Evolutionary conservation across 2,113 vertebrate species (phyloP).

Genomic region (Thymallus thymallus): DNA sequence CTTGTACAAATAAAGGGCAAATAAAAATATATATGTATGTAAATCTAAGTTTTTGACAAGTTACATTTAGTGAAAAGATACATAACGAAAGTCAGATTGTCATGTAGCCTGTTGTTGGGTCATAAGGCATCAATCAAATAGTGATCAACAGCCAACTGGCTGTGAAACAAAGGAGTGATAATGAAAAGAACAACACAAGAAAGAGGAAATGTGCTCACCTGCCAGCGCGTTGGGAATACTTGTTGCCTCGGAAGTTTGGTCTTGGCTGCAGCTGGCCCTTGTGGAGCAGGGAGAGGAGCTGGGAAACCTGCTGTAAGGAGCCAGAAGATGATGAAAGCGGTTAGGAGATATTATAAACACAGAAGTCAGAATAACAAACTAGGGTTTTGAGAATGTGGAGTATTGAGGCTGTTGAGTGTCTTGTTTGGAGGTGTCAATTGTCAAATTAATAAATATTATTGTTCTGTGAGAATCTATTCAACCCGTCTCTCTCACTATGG

Average conservation of each 20-base stretch:
- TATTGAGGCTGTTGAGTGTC: no score
- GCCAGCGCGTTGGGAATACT: conserved; percentile 78
- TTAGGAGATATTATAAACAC: background rate
- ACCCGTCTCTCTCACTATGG: conserved; percentile 31
- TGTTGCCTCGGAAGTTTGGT: conserved; percentile 89
- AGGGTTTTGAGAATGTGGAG: no score
- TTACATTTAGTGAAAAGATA: no score
- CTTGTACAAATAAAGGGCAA: no score
- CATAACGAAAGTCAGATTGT: background rate
- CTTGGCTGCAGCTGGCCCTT: conserved; percentile 87
- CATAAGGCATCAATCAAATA: background rate
- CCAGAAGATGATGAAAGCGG: background rate
- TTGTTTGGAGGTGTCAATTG: no score
- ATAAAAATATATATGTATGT: no score
- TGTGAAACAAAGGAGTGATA: conserved; percentile 13
- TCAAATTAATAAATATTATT: conserved; percentile 11
- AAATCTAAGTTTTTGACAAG: no score
- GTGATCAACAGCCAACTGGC: conserved; percentile 29
- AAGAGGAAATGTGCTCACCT: conserved; percentile 46
- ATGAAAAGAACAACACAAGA: background rate
- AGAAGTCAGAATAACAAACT: no score
- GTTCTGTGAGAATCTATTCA: conserved; percentile 39
- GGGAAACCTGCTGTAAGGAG: conserved; percentile 88
- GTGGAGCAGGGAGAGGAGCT: conserved; percentile 93
- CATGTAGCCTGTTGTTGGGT: background rate